Conservation (phyloP, 2,113 vertebrate species). For the Python bivittatus region DNA sequence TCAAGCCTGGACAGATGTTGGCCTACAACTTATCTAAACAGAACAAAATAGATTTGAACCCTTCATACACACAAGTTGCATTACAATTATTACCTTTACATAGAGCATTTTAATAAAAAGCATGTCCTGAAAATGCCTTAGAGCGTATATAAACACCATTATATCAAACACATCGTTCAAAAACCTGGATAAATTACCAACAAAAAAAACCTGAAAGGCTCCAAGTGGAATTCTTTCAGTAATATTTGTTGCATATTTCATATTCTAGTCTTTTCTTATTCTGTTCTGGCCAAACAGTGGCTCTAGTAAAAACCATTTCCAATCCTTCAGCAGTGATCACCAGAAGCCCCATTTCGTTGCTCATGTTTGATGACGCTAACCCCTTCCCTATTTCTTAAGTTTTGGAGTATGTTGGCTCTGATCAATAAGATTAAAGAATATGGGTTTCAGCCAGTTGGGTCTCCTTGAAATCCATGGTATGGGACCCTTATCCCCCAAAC, state of each 20-base stretch:
- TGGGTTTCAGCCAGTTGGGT: background rate
- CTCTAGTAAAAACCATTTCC: conserved; percentile 1
- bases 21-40: conserved; percentile 61
- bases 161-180: conserved; percentile 80
- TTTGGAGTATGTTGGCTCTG: background rate
- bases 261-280: conserved; percentile 63
- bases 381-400: background rate
- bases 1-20: conserved; percentile 33
- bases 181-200: conserved; percentile 73
- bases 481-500: background rate
- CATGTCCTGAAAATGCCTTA: conserved; percentile 73
- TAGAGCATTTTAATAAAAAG: conserved; percentile 73
- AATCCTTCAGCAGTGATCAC: conserved; percentile 42
- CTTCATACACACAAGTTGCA: conserved; percentile 66
- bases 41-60: conserved; percentile 54
- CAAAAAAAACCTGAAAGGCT: conserved; percentile 71
- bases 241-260: conserved; percentile 78
- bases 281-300: conserved; percentile 52
- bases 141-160: conserved; percentile 74
- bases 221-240: conserved; percentile 66
- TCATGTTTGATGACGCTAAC: background rate
- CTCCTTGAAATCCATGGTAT: background rate
- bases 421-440: background rate
- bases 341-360: conserved; percentile 39
- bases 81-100: conserved; percentile 60